Base-by-base conservation (phyloP, 2,113 vertebrate species). In the Phalacrocorax carbo region DNA sequence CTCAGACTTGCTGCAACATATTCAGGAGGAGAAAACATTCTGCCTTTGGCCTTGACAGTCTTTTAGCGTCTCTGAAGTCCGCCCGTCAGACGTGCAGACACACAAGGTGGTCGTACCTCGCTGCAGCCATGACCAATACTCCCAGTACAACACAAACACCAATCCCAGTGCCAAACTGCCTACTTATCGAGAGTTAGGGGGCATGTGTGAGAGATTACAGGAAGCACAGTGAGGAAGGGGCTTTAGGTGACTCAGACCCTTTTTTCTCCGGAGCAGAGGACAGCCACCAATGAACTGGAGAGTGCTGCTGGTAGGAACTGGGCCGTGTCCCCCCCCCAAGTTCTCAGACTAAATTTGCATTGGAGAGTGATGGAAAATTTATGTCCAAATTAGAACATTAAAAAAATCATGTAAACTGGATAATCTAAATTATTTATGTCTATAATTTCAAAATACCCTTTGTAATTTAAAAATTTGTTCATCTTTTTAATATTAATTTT, bases 1-100 rank as follows among this genome's bases (percentile, higher is more conserved):
- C 40, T 92, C 69, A 51, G 22, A 46, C 77, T 90, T 26, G 62
- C 73, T 75, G 62, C 22, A 3, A 30, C 1, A 3, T 11, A 32
- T 60, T 83, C 64, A 27, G 71, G 52, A 86, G 70, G 18, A 92
- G 88, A 90, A 72, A 89, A 94, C 40, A 65, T 71, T 91, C 95
- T 81, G 58, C 48, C 48, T 95, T 82, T 78, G 71, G 58, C 77
- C 92, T 52, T 61, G 79, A 26, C 44, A 79, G 57, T 16, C 57
- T 75, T 85, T 78, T 4, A 88, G 57, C 73, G 32, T n/a, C 49
- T 64, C 72, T 78, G 8, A 60, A 46, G 54, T 25, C 27, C 44
- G 10, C 30, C 21, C 1, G 0, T 38, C 64, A 76, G 75, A 40
- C 49, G 5, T 10, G 15, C 32, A 57, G 85, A 10, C 65, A 48